phyloP scores from a whole-genome alignment of 2,888 invertebrate genomes.

The Helicoverpa assulta region DNA sequence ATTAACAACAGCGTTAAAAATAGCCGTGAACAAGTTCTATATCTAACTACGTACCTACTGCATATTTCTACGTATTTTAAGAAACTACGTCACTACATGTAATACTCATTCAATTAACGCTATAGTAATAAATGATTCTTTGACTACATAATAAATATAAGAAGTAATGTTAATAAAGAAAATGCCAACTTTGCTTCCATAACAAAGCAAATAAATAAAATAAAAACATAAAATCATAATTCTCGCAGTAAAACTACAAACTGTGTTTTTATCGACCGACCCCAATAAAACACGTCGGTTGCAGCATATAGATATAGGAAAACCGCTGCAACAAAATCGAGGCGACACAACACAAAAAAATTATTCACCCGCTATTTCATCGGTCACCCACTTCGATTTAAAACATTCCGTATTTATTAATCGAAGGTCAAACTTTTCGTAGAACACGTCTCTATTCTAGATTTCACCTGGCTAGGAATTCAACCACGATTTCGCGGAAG shows the following conservation, averaged over 20 bases:
- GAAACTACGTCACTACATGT: slow-evolving; percentile 19
- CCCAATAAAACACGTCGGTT: slow-evolving; percentile 3
- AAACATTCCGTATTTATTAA: neutral
- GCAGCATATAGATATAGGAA: neutral
- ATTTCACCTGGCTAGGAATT: slow-evolving; percentile 24
- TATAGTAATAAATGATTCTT: slow-evolving; percentile 6
- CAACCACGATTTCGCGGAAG: slow-evolving; percentile 27
- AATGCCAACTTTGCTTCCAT: neutral
- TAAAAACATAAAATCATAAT: neutral
- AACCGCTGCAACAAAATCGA: slow-evolving; percentile 5
- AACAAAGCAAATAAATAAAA: slow-evolving; percentile 16
- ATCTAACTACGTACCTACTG: slow-evolving; percentile 16
- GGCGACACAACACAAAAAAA: slow-evolving; percentile 3
- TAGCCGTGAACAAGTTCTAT: slow-evolving; percentile 37
- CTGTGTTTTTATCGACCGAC: slow-evolving; percentile 1
- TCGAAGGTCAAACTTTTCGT: neutral
- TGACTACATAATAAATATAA: slow-evolving; percentile 15
- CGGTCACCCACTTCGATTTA: neutral
- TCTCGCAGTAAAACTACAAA: neutral
- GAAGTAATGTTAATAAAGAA: slow-evolving; percentile 7
- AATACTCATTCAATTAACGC: slow-evolving; percentile 25
- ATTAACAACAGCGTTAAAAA: slow-evolving; percentile 27
- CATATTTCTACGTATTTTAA: slow-evolving; percentile 25
- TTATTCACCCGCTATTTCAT: slow-evolving; percentile 1
- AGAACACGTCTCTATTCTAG: slow-evolving; percentile 21